Evolutionary conservation across 1,140 invertebrate genomes (phyloP), one percentile per base, ranked within the genome.

Genomic region (Aphidius gifuensis): DNA sequence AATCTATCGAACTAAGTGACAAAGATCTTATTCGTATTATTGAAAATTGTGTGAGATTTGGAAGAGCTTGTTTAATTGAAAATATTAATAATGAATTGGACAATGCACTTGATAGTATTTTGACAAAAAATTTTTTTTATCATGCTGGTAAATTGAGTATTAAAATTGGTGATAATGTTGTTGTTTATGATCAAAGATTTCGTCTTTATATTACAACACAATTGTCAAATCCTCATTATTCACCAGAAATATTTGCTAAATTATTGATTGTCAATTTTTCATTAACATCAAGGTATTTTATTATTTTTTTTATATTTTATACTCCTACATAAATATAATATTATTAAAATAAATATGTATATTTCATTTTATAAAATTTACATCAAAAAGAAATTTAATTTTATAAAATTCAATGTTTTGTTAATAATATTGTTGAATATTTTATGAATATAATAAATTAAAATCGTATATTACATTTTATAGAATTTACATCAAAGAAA

Each of bases 251-350:
- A 3, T 79, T 86, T 0, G 84, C 87, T 11, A 85, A 85, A 82
- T 86, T 91, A 4, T 80, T 87, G 0, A 70, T 91, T 9, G 82
- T 91, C 9, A 91, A 91, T 70, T 91, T 90, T 69, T 88, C 87
- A 0, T 82, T 88, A 3, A 85, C 87, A 48, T 79, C 62, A 72
- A 85, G 78, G 85, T 86, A 58, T 80, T 43, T 61, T 61, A 16
- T 16, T 32, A 11, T 45, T 32, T 21, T 16, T 42, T 21, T 46
- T 53, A 50, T 60, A 40, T 32, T 21, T 44, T 58, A 7, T 44
- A 57, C 11, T 21, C 8, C 57, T 46, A 50, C 1, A 51, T 9
- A n/a, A n/a, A 7, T 5, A 40, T 54, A 40, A 38, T 8, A 44
- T 5, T 44, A 9, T 6, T 44, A 54, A 50, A 59, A 54, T 23